These are phyloP conservation scores for Ploceus nigricollis DNA, from an alignment of 2,113 vertebrate genomes.

Conservation along the genomic window DNA sequence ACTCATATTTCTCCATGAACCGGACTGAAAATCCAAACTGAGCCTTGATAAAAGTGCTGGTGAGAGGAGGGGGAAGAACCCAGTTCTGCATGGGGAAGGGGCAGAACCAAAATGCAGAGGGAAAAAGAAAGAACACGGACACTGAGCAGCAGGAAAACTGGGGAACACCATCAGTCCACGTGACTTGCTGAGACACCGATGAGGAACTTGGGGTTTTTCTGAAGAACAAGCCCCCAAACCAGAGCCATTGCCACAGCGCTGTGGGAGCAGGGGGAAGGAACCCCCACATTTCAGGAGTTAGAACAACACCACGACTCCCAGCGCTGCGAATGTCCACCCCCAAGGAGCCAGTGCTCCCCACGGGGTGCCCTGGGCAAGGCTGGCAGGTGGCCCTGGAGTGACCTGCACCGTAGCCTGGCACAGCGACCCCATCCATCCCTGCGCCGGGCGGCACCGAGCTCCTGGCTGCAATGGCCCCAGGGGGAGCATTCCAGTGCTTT, in stretches of 20 bases:
- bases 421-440: not conserved
- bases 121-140: not conserved
- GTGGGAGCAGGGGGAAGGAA: not conserved
- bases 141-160: not conserved
- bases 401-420: not conserved
- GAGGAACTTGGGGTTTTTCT: not conserved
- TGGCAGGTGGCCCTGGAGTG: not conserved
- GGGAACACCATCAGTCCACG: not conserved
- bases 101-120: rapidly evolving
- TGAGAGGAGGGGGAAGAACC: not conserved
- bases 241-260: rapidly evolving
- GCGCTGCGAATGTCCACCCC: rapidly evolving
- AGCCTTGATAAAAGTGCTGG: not conserved
- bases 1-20: not conserved
- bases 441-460: rapidly evolving
- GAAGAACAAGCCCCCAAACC: not conserved
- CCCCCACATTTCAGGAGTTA: rapidly evolving
- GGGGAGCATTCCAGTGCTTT: not conserved
- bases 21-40: not conserved
- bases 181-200: not conserved
- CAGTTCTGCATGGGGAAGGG: rapidly evolving
- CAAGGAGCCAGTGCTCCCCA: rapidly evolving
- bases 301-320: not conserved
- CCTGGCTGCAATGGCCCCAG: rapidly evolving
- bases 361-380: rapidly evolving